Conservation (phyloP, 2,797 vertebrate species). For the Rhinella marina region DNA sequence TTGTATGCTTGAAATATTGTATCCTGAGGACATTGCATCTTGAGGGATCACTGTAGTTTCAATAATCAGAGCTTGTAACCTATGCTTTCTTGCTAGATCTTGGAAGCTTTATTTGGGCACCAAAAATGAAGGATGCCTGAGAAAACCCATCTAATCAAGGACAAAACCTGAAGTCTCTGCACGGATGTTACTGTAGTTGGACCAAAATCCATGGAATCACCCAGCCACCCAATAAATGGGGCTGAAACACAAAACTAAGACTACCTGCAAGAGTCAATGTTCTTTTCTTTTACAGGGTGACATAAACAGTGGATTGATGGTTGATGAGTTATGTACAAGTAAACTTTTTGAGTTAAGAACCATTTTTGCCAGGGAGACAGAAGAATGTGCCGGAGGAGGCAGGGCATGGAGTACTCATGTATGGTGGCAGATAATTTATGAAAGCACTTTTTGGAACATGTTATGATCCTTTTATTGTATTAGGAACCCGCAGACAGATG, state of each 20-base stretch:
- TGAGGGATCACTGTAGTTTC: too few species aligned
- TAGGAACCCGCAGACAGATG: conserved; percentile 18
- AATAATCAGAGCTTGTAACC: background rate
- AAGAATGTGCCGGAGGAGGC: background rate
- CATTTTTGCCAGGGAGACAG: background rate
- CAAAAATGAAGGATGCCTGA: background rate
- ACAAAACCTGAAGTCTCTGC: background rate
- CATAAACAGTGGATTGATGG: background rate
- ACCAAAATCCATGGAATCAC: background rate
- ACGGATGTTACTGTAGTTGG: background rate
- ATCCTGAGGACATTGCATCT: too few species aligned
- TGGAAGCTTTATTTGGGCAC: background rate
- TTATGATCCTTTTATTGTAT: background rate
- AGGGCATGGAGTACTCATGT: background rate
- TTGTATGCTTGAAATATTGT: too few species aligned
- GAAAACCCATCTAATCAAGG: background rate
- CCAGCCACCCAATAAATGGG: background rate
- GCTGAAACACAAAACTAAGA: too few species aligned
- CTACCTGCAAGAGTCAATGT: too few species aligned
- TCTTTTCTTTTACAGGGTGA: too few species aligned
- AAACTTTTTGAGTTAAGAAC: background rate
- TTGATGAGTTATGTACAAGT: background rate
- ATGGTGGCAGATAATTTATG: background rate
- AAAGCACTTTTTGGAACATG: background rate
- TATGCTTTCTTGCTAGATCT: background rate